phyloP scores from a whole-genome alignment of 2,113 vertebrate species.

The Aythya baeri region DNA sequence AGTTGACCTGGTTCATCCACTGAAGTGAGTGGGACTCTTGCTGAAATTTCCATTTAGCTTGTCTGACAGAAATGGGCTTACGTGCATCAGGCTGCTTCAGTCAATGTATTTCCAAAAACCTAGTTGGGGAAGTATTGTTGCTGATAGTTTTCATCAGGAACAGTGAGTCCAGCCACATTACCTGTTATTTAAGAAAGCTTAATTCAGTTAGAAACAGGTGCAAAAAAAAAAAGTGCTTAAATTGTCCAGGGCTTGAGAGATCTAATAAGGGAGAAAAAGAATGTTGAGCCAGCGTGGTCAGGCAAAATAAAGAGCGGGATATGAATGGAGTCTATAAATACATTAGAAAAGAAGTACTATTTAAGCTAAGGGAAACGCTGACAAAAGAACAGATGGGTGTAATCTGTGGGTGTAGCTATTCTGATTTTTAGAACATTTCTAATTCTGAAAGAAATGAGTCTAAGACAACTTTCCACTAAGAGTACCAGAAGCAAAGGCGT shows the following conservation, averaged over 20 bases:
- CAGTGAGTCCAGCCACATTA: background rate
- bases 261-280: background rate
- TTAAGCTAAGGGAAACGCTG: background rate
- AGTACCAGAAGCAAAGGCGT: background rate
- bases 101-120: background rate
- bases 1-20: background rate
- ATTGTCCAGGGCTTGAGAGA: background rate
- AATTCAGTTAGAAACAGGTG: background rate
- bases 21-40: background rate
- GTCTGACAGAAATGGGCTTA: background rate
- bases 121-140: background rate
- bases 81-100: background rate
- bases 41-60: background rate
- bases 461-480: background rate
- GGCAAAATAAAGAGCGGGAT: background rate
- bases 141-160: background rate
- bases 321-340: background rate
- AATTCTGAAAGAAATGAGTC: conserved; percentile 18
- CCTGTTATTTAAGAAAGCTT: background rate
- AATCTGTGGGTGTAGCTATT: background rate
- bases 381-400: background rate
- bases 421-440: background rate
- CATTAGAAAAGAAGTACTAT: background rate
- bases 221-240: background rate
- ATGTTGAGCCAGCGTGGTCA: background rate